Base-by-base conservation (phyloP, 2,797 vertebrate species). In the Synanceia verrucosa region DNA sequence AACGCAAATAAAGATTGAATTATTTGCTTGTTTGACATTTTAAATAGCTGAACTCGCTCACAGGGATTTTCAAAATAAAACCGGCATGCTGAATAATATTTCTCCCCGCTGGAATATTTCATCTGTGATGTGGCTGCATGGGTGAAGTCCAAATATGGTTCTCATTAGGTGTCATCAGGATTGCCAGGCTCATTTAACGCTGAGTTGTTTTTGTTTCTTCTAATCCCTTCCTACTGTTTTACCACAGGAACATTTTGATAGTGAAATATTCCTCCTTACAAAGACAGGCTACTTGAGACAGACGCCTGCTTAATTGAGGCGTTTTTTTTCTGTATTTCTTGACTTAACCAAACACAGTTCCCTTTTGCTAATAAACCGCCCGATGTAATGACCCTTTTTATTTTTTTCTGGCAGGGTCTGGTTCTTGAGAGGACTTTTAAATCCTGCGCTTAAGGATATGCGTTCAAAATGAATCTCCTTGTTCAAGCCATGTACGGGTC, bases 151-250 rank as follows among this genome's bases (percentile, higher is more conserved):
- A 64, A 85, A 86, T 58, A 41, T 86, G 88, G 65, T 87, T 86
- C 84, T 78, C 68, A 77, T 89, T 86, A 88, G 39, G 70, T 62
- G 83, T 61, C 83, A 76, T 72, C 70, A 23, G 79, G 51, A 68
- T 63, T 73, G 76, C 75, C 81, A 75, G 76, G 69, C 82, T 86
- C 76, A 73, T 87, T 90, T 89, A 86, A 85, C 57, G 76, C 48
- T 0, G 53, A 79, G 64, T 79, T 86, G 85, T 88, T 86, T 87
- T 86, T 28, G 73, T 82, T 86, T 84, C 83, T 78, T 76, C 77
- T 89, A 86, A 90, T 91, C 86, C 83, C 73, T 82, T 87, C 87
- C 88, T 81, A 83, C 90, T 83, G 88, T 91, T 91, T 91, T 76
- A 88, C 84, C 85, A 73, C 87, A 81, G 82, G 76, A 86, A 81